phyloP scores from a whole-genome alignment of 2,888 invertebrate species.

The Seira ritae region DNA sequence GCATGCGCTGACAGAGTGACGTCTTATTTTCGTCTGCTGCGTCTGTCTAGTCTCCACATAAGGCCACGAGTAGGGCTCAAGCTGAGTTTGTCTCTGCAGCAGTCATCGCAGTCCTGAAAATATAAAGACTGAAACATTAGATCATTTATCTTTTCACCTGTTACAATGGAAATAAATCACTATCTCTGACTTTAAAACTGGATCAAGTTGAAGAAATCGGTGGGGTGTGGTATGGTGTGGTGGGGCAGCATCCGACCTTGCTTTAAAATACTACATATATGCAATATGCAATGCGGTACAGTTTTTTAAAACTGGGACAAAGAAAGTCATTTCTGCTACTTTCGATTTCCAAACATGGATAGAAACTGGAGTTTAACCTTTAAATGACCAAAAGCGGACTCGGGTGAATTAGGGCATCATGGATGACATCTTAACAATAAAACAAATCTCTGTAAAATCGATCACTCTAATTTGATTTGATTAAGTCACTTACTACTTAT shows the following conservation, averaged over 20 bases:
- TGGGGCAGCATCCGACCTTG: conserved; percentile 10
- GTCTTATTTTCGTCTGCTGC: background rate
- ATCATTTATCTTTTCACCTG: conserved; percentile 22
- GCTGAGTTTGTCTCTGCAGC: conserved; percentile 17
- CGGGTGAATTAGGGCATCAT: background rate
- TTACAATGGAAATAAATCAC: background rate
- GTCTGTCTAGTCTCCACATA: background rate
- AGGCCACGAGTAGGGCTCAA: conserved; percentile 13
- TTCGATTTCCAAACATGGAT: background rate
- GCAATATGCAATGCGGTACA: background rate
- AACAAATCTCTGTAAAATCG: no score
- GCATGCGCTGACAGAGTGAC: background rate
- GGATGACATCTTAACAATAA: background rate
- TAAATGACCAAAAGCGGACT: background rate
- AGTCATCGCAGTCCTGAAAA: background rate
- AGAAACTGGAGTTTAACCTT: conserved; percentile 19
- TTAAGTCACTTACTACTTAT: background rate
- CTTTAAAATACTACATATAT: background rate
- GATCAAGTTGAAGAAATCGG: conserved; percentile 12
- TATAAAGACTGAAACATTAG: background rate
- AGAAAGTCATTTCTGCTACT: background rate
- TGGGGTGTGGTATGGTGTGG: no score
- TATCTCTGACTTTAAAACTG: conserved; percentile 8
- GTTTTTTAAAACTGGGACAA: background rate
- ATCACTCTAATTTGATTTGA: background rate